Evolutionary conservation across 2,113 vertebrate genomes (phyloP).

Genomic region (Tetrao urogallus): DNA sequence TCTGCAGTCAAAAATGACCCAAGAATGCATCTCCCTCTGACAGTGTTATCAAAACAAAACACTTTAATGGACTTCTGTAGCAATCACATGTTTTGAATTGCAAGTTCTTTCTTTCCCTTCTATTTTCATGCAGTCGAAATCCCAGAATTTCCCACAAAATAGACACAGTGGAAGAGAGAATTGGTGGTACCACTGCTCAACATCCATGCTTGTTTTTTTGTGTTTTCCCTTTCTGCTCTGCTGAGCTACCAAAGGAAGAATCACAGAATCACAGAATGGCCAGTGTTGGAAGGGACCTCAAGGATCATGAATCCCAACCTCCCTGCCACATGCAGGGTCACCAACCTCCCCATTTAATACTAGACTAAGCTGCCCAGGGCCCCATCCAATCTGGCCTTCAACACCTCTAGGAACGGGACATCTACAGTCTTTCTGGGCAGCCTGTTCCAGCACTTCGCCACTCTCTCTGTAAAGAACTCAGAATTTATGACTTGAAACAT

Average conservation of each 20-base stretch:
- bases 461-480: not conserved
- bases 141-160: not conserved
- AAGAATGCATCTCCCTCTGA: not conserved
- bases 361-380: too few species aligned
- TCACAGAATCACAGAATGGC: not conserved
- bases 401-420: too few species aligned
- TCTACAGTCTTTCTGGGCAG: too few species aligned
- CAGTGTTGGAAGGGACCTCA: too few species aligned
- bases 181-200: not conserved
- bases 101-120: not conserved
- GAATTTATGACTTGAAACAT: not conserved
- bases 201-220: not conserved
- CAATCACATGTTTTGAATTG: not conserved
- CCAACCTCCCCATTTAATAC: too few species aligned
- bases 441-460: too few species aligned
- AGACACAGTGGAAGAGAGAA: not conserved
- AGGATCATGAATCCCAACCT: too few species aligned
- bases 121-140: not conserved
- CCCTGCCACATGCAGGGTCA: too few species aligned
- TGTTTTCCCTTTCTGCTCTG: not conserved
- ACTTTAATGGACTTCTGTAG: not conserved
- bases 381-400: too few species aligned
- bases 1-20: not conserved
- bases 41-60: not conserved
- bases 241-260: not conserved